Base-by-base conservation (phyloP, 2,888 invertebrate genomes). In the Volucella zonaria region DNA sequence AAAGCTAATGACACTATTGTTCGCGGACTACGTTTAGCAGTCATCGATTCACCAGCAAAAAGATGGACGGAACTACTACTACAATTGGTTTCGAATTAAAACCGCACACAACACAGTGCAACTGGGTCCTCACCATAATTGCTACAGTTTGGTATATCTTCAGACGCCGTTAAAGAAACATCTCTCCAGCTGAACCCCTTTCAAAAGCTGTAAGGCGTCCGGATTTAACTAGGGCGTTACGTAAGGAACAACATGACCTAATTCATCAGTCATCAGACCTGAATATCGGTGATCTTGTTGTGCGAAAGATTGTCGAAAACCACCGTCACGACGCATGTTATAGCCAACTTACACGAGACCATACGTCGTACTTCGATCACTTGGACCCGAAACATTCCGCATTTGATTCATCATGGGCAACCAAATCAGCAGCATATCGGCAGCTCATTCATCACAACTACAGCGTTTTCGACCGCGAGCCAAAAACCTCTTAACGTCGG, bases 401-500 rank as follows among this genome's bases (percentile, higher is more conserved):
- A 18, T 18, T 18, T 1, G 18, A 18, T 18, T 18, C 59, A 10
- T 42, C 59, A 2, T 43, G 42, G 2, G n/a, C n/a, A n/a, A n/a
- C n/a, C n/a, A n/a, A n/a, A n/a, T n/a, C n/a, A n/a, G n/a, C n/a
- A n/a, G n/a, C n/a, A n/a, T n/a, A n/a, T n/a, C n/a, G n/a, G n/a
- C n/a, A n/a, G n/a, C n/a, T n/a, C n/a, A n/a, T n/a, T 42, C 59
- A 43, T 43, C 43, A 9, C 10, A 42, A 43, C 3, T 15, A 42
- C 43, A 59, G 42, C 15, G 59, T 43, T 59, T 59, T 61, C 42
- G 45, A 12, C n/a, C 23, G 11, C 43, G 61, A 18, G 0, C 18
- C 61, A 43, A 61, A 61, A 61, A 61, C 45, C 12, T 61, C 12
- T 61, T 61, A 61, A 43, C 61, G 45, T 45, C 61, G 61, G 43